phyloP scores from a whole-genome alignment of 2,797 vertebrate genomes.

The Thamnophis elegans region DNA sequence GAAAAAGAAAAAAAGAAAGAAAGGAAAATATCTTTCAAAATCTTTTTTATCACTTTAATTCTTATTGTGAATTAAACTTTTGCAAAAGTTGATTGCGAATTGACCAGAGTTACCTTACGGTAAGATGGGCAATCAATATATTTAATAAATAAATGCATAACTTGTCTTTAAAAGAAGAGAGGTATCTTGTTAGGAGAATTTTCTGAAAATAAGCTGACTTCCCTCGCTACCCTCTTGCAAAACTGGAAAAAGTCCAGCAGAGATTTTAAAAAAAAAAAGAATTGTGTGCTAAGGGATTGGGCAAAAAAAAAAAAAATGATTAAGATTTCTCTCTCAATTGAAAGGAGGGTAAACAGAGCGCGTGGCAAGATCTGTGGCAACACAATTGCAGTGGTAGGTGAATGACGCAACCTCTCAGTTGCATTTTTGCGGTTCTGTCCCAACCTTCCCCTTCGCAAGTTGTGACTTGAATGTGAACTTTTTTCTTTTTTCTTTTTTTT shows the following conservation, averaged over 20 bases:
- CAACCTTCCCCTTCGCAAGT: background rate
- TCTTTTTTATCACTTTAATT: background rate
- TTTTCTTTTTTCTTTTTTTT: too few relatives aligned
- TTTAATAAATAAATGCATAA: background rate
- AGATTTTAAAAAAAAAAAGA: background rate
- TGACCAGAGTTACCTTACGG: background rate
- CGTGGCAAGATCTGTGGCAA: background rate
- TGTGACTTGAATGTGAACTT: background rate
- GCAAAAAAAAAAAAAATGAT: background rate
- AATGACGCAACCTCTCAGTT: too few relatives aligned
- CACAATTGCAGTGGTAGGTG: background rate
- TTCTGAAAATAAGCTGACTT: background rate
- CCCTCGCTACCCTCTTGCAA: background rate
- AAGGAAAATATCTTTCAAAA: background rate
- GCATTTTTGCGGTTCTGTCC: too few relatives aligned
- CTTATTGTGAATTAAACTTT: too few relatives aligned
- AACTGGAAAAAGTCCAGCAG: background rate
- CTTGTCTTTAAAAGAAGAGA: background rate
- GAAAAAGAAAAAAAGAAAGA: too few relatives aligned
- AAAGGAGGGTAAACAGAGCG: fast-evolving
- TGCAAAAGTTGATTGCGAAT: background rate
- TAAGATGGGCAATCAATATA: background rate
- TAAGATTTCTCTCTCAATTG: background rate
- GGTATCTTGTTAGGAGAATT: background rate
- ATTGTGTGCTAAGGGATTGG: background rate